Evolutionary conservation across 2,797 vertebrate species (phyloP), one percentile per base, ranked within the genome.

Genomic region (Benthosema pterotum): DNA sequence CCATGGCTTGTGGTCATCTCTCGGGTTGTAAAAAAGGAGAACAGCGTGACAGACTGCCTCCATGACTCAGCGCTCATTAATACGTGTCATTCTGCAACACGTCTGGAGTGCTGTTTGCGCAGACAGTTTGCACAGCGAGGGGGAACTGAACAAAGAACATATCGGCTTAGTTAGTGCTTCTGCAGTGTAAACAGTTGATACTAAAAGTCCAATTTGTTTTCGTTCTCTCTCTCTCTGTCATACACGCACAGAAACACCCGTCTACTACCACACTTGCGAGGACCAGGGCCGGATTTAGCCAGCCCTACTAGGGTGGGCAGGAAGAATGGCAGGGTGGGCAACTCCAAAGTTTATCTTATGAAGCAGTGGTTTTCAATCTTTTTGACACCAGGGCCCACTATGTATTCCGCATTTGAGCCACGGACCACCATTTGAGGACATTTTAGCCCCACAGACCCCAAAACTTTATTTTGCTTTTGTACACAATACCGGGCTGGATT

Each of bases 181-280:
- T 32, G 62, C 68, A 74, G 63, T 57, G 71, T 68, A 83, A 88
- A 83, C 70, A 82, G 73, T 59, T 57, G 69, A 66, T 65, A 63
- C 64, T 77, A 80, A 75, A 74, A 22, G 2, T 32, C 51, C 60
- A 17, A 60, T 49, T 63, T 49, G 55, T 64, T 52, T 42, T 13
- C 43, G 16, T 48, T 68, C 59, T 57, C 28, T 42, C 52, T 62
- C 50, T 42, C 57, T 50, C n/a, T 54, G 42, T 60, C 56, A 66
- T 63, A 58, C 62, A 63, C 18, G 52, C 43, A 52, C 22, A 62
- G 65, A 50, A 64, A 47, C 59, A 77, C 53, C 38, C 56, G n/a
- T n/a, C n/a, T n/a, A n/a, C n/a, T n/a, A n/a, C n/a, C n/a, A n/a
- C n/a, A n/a, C n/a, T n/a, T n/a, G n/a, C n/a, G n/a, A n/a, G n/a